phyloP scores from a whole-genome alignment of 1,140 invertebrate species.

The Drosophila simulans region DNA sequence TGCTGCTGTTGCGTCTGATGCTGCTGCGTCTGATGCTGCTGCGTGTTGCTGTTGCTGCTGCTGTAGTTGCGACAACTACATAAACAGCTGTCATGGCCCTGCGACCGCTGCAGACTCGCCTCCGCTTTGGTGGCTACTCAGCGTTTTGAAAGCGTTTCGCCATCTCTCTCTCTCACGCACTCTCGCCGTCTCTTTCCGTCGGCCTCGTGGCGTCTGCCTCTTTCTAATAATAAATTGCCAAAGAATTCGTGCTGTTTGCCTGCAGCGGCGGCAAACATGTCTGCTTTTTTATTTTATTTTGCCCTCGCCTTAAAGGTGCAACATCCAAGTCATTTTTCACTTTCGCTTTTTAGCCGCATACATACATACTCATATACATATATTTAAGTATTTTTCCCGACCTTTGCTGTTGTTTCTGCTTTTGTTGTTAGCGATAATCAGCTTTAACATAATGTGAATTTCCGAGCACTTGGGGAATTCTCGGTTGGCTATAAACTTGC shows the following conservation, averaged over 20 bases:
- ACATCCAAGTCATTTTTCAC: conserved; percentile 36
- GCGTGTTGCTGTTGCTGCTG: not conserved
- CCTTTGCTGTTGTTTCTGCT: conserved; percentile 13
- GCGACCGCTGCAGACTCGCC: conserved; percentile 22
- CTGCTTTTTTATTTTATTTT: conserved; percentile 21
- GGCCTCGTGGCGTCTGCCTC: conserved; percentile 63
- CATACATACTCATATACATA: no score
- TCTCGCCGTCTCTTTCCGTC: conserved; percentile 8
- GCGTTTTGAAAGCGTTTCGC: conserved; percentile 11
- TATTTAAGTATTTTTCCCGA: conserved; percentile 1
- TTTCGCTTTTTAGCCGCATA: conserved; percentile 42
- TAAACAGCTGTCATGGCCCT: conserved; percentile 50
- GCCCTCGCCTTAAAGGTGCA: conserved; percentile 15
- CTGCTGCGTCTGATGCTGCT: conserved; percentile 8
- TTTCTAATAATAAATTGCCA: conserved; percentile 81
- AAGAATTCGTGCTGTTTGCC: conserved; percentile 77
- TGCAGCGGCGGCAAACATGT: conserved; percentile 51
- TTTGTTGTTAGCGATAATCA: conserved; percentile 37
- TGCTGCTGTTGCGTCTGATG: not conserved
- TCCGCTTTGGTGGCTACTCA: not conserved
- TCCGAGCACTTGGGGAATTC: conserved; percentile 24
- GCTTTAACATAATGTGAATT: conserved; percentile 47
- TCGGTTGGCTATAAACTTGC: conserved; percentile 12
- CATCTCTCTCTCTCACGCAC: conserved; percentile 11
- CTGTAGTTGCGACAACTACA: conserved; percentile 52